Conservation (phyloP, 2,113 vertebrate species). For the Scortum barcoo region DNA sequence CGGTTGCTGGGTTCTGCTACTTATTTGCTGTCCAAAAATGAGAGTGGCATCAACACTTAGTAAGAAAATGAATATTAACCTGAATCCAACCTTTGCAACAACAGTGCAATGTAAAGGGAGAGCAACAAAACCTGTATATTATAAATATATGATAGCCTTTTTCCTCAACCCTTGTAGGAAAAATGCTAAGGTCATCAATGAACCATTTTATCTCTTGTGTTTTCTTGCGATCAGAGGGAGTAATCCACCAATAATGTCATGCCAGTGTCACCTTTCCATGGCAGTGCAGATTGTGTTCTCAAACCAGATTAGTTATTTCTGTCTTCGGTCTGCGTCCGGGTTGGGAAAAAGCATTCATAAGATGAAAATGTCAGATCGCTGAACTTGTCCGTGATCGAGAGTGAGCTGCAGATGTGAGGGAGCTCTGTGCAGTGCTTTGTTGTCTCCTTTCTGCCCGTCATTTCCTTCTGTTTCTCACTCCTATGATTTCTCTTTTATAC, state of each 20-base stretch:
- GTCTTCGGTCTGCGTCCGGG: neutral
- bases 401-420: neutral
- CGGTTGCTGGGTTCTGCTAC: too few relatives aligned
- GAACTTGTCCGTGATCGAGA: neutral
- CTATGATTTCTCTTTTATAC: conserved; percentile 1
- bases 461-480: neutral
- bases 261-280: neutral
- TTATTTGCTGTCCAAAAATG: too few relatives aligned
- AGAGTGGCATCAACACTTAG: too few relatives aligned
- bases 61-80: neutral
- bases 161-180: neutral
- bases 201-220: neutral
- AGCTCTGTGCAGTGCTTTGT: neutral
- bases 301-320: neutral
- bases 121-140: neutral
- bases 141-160: neutral
- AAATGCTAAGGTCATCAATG: neutral
- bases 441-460: neutral
- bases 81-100: too few relatives aligned
- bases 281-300: neutral
- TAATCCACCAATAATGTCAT: neutral
- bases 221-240: neutral
- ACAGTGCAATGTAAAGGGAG: too few relatives aligned
- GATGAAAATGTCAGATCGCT: neutral
- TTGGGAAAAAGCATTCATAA: neutral